Evolutionary conservation across 2,797 vertebrate species (phyloP).

Genomic region (Gouania willdenowi): DNA sequence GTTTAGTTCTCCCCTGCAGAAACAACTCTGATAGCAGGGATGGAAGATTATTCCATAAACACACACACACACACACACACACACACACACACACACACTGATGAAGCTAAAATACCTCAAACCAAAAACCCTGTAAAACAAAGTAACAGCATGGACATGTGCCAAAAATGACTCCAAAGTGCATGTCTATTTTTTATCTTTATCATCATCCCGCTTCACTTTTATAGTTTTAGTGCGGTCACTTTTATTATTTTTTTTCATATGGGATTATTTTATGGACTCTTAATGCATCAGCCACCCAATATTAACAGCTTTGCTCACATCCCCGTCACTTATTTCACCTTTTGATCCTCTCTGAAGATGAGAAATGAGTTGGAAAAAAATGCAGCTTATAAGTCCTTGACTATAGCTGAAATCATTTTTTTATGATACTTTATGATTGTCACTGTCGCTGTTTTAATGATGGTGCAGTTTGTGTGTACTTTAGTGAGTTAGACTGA

Average conservation of each 20-base stretch:
- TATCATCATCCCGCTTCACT: slow-evolving; percentile 17
- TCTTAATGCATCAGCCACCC: slow-evolving; percentile 38
- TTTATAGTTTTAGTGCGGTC: slow-evolving; percentile 47
- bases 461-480: slow-evolving; percentile 49
- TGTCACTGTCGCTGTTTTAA: slow-evolving; percentile 10
- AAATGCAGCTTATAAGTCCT: slow-evolving; percentile 25
- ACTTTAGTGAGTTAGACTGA: slow-evolving; percentile 24
- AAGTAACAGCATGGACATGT: slow-evolving; percentile 32
- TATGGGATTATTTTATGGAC: slow-evolving; percentile 43
- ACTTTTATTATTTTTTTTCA: too few relatives aligned
- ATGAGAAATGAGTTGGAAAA: slow-evolving; percentile 1
- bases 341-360: slow-evolving; percentile 3
- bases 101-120: slow-evolving; percentile 20
- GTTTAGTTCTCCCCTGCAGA: not conserved
- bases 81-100: slow-evolving; percentile 21
- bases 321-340: slow-evolving; percentile 5
- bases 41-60: slow-evolving; percentile 17
- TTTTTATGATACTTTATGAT: slow-evolving; percentile 29
- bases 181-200: slow-evolving; percentile 28
- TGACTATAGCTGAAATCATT: slow-evolving; percentile 26
- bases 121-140: slow-evolving; percentile 11
- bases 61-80: slow-evolving; percentile 31
- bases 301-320: slow-evolving; percentile 22
- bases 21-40: not conserved
- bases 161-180: slow-evolving; percentile 31